phyloP scores from a whole-genome alignment of 1,140 invertebrate species.

The Xylocopa sonorina region DNA sequence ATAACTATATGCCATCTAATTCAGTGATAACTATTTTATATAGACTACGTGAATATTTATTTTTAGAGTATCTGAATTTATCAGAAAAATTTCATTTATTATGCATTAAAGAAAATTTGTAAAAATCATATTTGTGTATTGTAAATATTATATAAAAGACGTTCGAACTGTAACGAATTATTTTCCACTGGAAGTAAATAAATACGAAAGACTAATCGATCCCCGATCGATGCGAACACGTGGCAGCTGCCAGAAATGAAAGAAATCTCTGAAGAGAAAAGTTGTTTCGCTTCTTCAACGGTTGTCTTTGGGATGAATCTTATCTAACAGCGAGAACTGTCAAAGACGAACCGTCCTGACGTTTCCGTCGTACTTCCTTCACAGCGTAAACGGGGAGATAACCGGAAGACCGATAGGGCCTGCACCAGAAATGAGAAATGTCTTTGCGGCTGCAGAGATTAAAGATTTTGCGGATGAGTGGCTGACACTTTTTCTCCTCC shows the following conservation, averaged over 20 bases:
- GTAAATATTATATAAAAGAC: neutral
- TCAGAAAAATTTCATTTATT: too few relatives aligned
- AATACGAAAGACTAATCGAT: neutral
- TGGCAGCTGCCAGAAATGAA: slow-evolving; percentile 20
- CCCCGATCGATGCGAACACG: neutral
- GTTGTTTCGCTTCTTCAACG: slow-evolving; percentile 57
- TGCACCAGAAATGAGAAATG: slow-evolving; percentile 81
- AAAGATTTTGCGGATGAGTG: slow-evolving; percentile 68
- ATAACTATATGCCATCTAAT: too few relatives aligned
- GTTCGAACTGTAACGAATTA: too few relatives aligned
- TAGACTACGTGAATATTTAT: neutral
- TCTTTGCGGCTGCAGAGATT: slow-evolving; percentile 73
- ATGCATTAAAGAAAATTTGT: too few relatives aligned
- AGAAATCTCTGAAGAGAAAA: slow-evolving; percentile 58
- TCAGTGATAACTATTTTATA: neutral
- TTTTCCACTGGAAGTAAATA: neutral
- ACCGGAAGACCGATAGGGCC: slow-evolving; percentile 77
- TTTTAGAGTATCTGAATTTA: too few relatives aligned
- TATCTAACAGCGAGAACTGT: slow-evolving; percentile 78
- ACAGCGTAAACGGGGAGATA: slow-evolving; percentile 73
- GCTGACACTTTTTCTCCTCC: slow-evolving; percentile 42
- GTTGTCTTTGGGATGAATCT: slow-evolving; percentile 71
- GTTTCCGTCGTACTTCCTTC: slow-evolving; percentile 74
- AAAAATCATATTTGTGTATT: neutral
- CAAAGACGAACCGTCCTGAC: slow-evolving; percentile 76